Evolutionary conservation across 2,888 invertebrate species (phyloP).

Genomic region (Galeopsomyia nigrocyanea): DNA sequence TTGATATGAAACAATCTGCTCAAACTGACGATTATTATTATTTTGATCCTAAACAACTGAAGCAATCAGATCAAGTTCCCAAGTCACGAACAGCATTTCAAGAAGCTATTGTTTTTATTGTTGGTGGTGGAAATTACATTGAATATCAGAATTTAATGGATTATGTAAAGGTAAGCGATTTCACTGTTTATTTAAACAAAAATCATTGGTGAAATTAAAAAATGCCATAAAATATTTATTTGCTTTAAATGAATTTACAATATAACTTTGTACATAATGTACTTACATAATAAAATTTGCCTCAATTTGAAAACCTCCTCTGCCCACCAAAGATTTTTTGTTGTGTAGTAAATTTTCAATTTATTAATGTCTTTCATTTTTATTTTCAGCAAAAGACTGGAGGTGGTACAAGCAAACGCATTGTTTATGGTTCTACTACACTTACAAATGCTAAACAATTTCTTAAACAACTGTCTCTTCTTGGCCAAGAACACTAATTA

Average conservation of each 20-base stretch:
- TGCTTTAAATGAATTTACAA: neutral
- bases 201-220: constrained; percentile 14
- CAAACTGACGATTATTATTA: constrained; percentile 92
- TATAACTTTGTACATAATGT: neutral
- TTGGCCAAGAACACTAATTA: constrained; percentile 77
- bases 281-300: constrained; percentile 1
- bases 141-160: constrained; percentile 99
- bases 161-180: constrained; percentile 81
- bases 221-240: neutral
- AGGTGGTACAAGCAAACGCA: constrained; percentile 80
- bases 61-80: constrained; percentile 76
- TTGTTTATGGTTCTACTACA: constrained; percentile 96
- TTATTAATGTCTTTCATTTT: constrained; percentile 33
- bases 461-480: constrained; percentile 87
- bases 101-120: constrained; percentile 91
- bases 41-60: constrained; percentile 94
- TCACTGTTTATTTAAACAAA: neutral
- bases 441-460: constrained; percentile 95
- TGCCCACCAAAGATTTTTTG: constrained; percentile 21
- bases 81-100: constrained; percentile 80
- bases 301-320: neutral
- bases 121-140: constrained; percentile 97
- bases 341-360: neutral
- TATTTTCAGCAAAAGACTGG: constrained; percentile 79
- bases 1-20: constrained; percentile 83